phyloP scores from a whole-genome alignment of 92 coral and sea anemone genomes.

The Isaurus tuberculatus region DNA sequence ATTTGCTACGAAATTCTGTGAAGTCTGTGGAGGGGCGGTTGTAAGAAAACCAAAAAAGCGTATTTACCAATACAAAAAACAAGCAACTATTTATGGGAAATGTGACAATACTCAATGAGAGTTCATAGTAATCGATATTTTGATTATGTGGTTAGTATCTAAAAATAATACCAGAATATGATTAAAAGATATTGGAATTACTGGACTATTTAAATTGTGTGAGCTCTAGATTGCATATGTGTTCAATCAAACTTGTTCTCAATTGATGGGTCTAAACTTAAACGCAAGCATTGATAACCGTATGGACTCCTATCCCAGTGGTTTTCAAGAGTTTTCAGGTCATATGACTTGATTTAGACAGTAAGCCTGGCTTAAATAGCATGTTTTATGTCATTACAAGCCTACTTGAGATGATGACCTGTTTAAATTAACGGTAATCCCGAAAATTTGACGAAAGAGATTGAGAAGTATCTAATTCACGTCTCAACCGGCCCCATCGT shows the following conservation, averaged over 20 bases:
- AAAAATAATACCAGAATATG: no score
- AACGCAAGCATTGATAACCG: no score
- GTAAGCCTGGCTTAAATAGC: not conserved
- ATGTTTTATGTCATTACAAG: constrained; percentile 3
- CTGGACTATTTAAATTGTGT: no score
- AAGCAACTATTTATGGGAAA: not conserved
- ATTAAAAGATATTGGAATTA: no score
- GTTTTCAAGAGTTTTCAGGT: not conserved
- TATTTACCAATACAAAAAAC: not conserved
- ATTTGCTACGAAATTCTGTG: no score
- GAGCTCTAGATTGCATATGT: no score
- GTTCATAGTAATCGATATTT: no score
- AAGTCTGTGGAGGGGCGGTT: not conserved
- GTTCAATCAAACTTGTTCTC: no score
- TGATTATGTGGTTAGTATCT: no score
- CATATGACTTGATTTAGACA: not conserved
- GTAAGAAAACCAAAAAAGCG: not conserved
- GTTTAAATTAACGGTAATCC: constrained; percentile 1
- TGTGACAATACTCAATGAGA: not conserved
- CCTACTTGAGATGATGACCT: constrained; percentile 9
- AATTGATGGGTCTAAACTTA: no score
- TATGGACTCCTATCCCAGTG: not conserved
- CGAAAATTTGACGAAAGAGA: constrained; percentile 26
- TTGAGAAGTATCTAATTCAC: constrained; percentile 22
- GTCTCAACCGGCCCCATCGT: constrained; percentile 27